These are phyloP conservation scores for Perdix hodgsoniae DNA, from an alignment of 2,797 vertebrate species.

Conservation along the genomic window DNA sequence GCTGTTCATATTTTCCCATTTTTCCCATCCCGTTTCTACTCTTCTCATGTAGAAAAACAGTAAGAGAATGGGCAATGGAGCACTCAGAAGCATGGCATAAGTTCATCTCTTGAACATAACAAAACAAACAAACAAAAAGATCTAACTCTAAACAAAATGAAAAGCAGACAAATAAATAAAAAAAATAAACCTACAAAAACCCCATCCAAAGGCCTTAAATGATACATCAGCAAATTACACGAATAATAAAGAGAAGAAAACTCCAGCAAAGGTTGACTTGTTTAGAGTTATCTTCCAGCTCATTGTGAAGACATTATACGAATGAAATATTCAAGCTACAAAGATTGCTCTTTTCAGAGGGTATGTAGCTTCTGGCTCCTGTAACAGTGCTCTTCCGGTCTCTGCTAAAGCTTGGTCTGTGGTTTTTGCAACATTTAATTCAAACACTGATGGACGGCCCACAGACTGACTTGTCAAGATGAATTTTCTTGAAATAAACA, in stretches of 20 bases:
- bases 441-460: background rate
- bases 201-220: background rate
- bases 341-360: background rate
- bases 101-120: background rate
- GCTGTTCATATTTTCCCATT: background rate
- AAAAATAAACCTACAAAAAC: background rate
- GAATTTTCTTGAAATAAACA: background rate
- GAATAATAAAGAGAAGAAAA: background rate
- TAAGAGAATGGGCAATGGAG: background rate
- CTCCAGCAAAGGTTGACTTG: background rate
- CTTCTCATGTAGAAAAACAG: background rate
- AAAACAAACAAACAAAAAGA: background rate
- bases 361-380: background rate
- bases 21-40: background rate
- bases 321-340: background rate
- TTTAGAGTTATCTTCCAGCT: background rate
- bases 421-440: conserved; percentile 4
- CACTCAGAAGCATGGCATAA: background rate
- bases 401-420: background rate
- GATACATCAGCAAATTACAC: background rate
- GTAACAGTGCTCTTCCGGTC: background rate
- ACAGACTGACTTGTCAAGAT: background rate
- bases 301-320: background rate
- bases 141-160: background rate
- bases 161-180: background rate